Percentiles rank a stretch among this genome's conserved stretches.
Conservation (phyloP, 2,888 invertebrate species). For the Andrena bucephala region DNA sequence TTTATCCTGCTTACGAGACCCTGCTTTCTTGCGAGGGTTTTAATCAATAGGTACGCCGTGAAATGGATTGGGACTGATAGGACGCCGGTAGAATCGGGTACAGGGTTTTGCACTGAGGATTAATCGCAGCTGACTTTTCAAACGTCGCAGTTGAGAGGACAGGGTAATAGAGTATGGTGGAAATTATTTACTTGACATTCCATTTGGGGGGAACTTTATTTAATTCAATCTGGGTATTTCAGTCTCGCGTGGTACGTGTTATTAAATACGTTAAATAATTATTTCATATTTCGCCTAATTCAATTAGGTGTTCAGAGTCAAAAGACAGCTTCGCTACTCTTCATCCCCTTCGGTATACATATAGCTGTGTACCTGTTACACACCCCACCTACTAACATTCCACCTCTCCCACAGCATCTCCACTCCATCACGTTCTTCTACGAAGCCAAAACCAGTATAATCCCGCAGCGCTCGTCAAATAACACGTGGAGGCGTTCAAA, state of each 20-base stretch:
- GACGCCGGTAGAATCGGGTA: not conserved
- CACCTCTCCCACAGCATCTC: no score
- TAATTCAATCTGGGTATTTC: no score
- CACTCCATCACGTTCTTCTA: not conserved
- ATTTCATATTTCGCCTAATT: no score
- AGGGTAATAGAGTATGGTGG: not conserved
- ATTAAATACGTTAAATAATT: not conserved
- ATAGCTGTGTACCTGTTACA: no score
- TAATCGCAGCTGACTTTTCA: not conserved
- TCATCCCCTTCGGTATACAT: no score
- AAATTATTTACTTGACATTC: no score
- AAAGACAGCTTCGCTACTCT: no score
- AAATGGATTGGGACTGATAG: not conserved
- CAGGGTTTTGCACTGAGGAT: not conserved
- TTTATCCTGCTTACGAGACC: slow-evolving; percentile 28
- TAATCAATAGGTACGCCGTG: slow-evolving; percentile 22
- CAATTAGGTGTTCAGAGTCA: no score
- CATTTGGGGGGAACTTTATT: no score
- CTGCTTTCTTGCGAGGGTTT: slow-evolving; percentile 1
- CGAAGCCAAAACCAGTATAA: not conserved
- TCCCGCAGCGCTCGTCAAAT: not conserved
- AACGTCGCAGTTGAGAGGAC: not conserved
- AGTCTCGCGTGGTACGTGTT: not conserved
- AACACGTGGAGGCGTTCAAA: slow-evolving; percentile 10
- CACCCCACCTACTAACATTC: no score